phyloP scores from a whole-genome alignment of 2,888 invertebrate genomes.

The Drosophila fungiperda region DNA sequence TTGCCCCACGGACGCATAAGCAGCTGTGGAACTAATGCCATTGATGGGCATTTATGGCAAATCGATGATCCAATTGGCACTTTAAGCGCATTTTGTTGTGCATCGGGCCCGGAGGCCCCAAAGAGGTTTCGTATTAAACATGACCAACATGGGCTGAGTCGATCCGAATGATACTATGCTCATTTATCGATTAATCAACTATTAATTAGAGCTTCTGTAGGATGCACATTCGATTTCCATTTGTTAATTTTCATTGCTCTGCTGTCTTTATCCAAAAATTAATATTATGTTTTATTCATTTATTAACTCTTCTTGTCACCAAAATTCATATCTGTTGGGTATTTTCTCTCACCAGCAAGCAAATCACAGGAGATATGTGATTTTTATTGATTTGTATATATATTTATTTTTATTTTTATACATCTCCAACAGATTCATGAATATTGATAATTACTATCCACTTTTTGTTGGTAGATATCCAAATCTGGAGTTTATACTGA shows the following conservation, averaged over 20 bases:
- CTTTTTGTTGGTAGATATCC: conserved; percentile 9
- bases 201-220: neutral
- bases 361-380: neutral
- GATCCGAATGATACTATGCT: neutral
- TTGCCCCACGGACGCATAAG: conserved; percentile 13
- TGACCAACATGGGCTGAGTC: neutral
- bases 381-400: neutral
- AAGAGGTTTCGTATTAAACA: conserved; percentile 26
- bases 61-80: conserved; percentile 53
- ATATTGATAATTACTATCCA: conserved; percentile 10
- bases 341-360: neutral
- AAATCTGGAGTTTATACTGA: conserved; percentile 33
- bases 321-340: too few relatives aligned
- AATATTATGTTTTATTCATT: too few relatives aligned
- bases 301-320: too few relatives aligned
- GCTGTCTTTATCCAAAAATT: too few relatives aligned
- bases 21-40: conserved; percentile 23
- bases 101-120: conserved; percentile 5
- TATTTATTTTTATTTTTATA: neutral
- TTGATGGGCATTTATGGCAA: conserved; percentile 49
- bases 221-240: neutral
- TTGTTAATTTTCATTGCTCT: neutral
- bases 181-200: conserved; percentile 8
- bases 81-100: conserved; percentile 30
- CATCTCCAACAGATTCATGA: neutral